Evolutionary conservation across 2,113 vertebrate species (phyloP).

Genomic region (Chionomys nivalis): DNA sequence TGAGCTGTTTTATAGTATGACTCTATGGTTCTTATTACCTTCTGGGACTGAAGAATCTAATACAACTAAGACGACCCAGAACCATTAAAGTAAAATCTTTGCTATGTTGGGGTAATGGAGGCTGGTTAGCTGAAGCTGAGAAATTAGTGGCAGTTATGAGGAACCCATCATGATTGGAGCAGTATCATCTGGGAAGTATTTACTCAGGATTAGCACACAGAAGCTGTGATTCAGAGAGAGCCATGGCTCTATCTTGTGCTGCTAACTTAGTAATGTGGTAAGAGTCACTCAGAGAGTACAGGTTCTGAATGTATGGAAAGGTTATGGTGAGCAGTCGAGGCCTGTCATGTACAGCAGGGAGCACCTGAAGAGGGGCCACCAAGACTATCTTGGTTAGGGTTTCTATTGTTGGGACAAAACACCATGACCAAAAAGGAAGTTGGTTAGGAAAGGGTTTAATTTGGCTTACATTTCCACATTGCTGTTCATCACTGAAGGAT

Average conservation of each 20-base stretch:
- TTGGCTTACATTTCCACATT: not conserved
- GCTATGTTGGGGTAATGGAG: not conserved
- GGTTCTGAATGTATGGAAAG: not conserved
- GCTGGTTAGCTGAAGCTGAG: not conserved
- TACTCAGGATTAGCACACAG: not conserved
- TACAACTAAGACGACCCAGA: not conserved
- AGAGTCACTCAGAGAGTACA: no score
- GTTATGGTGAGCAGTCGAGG: not conserved
- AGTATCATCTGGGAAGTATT: not conserved
- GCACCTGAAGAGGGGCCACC: not conserved
- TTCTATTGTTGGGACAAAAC: not conserved
- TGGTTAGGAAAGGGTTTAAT: not conserved
- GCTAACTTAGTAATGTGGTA: not conserved
- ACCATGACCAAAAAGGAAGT: not conserved
- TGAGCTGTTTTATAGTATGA: not conserved
- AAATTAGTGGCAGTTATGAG: not conserved
- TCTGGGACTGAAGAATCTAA: not conserved
- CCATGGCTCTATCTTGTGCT: not conserved
- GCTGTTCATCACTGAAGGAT: not conserved
- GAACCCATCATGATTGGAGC: not conserved
- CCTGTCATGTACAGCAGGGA: not conserved
- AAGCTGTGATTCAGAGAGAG: not conserved
- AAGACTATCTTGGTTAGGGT: not conserved
- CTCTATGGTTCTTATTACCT: no score
- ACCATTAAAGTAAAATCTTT: not conserved